phyloP scores from a whole-genome alignment of 2,888 invertebrate genomes.

The Macrostomum cliftonense region DNA sequence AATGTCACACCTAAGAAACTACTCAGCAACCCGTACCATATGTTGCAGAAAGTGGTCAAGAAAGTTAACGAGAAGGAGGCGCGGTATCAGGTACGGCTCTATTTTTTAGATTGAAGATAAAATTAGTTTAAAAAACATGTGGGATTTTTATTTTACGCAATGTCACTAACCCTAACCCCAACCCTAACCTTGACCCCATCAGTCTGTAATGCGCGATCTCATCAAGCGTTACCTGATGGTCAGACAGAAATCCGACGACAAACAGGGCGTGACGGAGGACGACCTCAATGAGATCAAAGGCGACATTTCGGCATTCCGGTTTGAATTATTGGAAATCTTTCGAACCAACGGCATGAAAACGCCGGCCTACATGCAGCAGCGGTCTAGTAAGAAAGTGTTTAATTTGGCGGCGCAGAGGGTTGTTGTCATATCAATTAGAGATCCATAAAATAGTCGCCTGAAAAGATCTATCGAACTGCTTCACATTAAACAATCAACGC shows the following conservation, averaged over 20 bases:
- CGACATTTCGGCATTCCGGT: constrained; percentile 90
- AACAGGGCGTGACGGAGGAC: constrained; percentile 90
- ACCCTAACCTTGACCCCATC: constrained; percentile 21
- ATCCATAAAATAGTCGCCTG: too few relatives aligned
- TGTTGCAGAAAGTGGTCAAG: constrained; percentile 63
- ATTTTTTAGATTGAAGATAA: too few relatives aligned
- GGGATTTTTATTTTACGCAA: too few relatives aligned
- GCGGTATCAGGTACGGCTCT: constrained; percentile 76
- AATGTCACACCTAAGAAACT: too few relatives aligned
- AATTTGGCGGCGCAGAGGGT: too few relatives aligned
- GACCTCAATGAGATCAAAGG: constrained; percentile 98
- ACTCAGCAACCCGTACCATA: too few relatives aligned
- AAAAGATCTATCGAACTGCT: too few relatives aligned
- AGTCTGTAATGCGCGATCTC: constrained; percentile 87
- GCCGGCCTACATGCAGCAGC: constrained; percentile 16
- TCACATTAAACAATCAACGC: too few relatives aligned
- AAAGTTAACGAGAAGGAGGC: constrained; percentile 81
- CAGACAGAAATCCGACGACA: constrained; percentile 79
- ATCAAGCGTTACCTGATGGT: constrained; percentile 87
- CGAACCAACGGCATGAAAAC: constrained; percentile 59
- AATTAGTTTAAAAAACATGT: too few relatives aligned
- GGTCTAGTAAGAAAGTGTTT: too few relatives aligned
- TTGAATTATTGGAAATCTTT: constrained; percentile 83
- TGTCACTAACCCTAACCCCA: too few relatives aligned
- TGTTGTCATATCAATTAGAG: too few relatives aligned